Conservation (phyloP, 2,113 vertebrate genomes). For the Heteronetta atricapilla region DNA sequence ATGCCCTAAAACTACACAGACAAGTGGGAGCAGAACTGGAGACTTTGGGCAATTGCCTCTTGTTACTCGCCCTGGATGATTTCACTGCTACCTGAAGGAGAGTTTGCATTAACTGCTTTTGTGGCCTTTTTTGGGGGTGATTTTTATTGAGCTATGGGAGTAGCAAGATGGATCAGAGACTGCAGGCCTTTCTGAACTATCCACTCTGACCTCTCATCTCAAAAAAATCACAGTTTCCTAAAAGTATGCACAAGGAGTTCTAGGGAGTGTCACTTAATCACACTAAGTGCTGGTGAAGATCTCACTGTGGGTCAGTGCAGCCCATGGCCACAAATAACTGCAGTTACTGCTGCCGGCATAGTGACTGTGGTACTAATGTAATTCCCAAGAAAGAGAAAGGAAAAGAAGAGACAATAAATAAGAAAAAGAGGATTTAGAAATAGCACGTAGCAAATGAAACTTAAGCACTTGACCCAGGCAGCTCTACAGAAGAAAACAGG, state of each 20-base stretch:
- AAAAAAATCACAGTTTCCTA: background rate
- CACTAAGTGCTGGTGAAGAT: background rate
- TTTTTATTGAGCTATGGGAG: background rate
- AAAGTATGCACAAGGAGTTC: background rate
- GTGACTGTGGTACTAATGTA: background rate
- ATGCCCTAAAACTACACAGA: background rate
- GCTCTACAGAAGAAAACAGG: background rate
- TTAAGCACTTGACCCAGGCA: background rate
- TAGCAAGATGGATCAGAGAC: background rate
- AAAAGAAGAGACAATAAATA: background rate
- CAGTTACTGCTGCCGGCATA: background rate
- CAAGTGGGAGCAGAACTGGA: background rate
- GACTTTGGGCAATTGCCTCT: background rate
- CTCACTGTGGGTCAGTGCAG: background rate
- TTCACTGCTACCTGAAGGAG: background rate
- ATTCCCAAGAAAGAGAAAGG: background rate
- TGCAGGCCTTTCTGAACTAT: accelerated
- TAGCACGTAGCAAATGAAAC: background rate
- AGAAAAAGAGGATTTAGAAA: background rate
- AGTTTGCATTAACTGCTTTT: background rate
- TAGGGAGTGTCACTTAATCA: background rate
- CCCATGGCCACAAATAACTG: background rate
- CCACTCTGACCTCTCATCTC: background rate
- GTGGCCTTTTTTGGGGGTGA: background rate
- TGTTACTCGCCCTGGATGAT: background rate